Evolutionary conservation across 92 coral and sea anemone species (phyloP).

Genomic region (Desmophyllum pertusum): DNA sequence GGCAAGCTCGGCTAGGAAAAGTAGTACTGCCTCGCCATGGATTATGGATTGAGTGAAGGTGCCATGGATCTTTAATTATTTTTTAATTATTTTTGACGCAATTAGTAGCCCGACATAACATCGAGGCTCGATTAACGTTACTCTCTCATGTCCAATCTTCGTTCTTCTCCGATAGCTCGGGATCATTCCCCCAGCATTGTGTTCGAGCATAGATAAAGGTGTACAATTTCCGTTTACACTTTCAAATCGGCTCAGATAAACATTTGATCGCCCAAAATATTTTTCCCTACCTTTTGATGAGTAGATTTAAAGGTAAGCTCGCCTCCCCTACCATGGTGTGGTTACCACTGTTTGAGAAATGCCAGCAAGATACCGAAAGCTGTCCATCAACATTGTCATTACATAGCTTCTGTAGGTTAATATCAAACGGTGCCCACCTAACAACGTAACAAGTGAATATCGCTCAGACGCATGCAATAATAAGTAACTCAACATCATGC

Average conservation of each 20-base stretch:
- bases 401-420: slow-evolving; percentile 85
- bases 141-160: too few species aligned
- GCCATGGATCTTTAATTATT: too few species aligned
- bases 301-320: slow-evolving; percentile 54
- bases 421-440: slow-evolving; percentile 90
- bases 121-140: too few species aligned
- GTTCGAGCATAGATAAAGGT: too few species aligned
- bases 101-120: too few species aligned
- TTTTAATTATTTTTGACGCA: too few species aligned
- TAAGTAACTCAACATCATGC: background rate
- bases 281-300: slow-evolving; percentile 74
- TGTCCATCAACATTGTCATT: slow-evolving; percentile 76
- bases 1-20: too few species aligned
- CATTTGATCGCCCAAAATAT: background rate
- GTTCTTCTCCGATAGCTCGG: too few species aligned
- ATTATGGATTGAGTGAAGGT: too few species aligned
- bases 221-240: too few species aligned
- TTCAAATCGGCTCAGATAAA: background rate
- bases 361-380: slow-evolving; percentile 86
- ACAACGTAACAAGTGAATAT: background rate
- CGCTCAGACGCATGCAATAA: background rate
- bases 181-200: too few species aligned
- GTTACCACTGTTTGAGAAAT: slow-evolving; percentile 79
- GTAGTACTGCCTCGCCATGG: too few species aligned
- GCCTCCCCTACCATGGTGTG: slow-evolving; percentile 84